Base-by-base conservation (phyloP, 2,113 vertebrate genomes). In the Pterocles orientalis region DNA sequence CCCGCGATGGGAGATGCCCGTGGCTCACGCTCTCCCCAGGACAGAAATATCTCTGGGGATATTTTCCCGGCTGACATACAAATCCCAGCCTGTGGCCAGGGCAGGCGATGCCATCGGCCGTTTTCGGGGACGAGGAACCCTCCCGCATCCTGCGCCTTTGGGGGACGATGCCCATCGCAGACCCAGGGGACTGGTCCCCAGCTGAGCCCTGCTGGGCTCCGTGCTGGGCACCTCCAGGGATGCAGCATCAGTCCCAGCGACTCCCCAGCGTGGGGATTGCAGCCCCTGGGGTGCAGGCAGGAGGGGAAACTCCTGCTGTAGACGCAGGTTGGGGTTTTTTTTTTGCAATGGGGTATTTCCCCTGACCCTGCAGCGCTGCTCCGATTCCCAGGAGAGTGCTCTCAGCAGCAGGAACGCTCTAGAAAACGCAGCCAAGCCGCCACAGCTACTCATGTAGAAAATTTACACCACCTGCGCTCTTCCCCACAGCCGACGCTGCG, bases 401-500 rank as follows among this genome's bases (percentile, higher is more conserved):
- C 47, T 8, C 50, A 10, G 6, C 14, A 1, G 23, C 68, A 23
- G 61, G n/a, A 43, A 21, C 0, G 31, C 26, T 57, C 31, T 8
- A 6, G n/a, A 28, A 57, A 57, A 16, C 0, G 24, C 2, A 17
- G 16, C 4, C 28, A 29, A 39, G 6, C 29, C 6, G 2, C 45
- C 10, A n/a, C 9, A 18, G 6, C 18, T 5, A 0, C 23, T 24
- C 5, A 1, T 26, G 60, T 12, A 26, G 41, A 1, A 7, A 56
- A 18, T 36, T 82, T 1, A 48, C 26, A 9, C 5, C 17, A 6
- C 8, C 26, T 31, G 4, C 62, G 36, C 25, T 50, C 34, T 82
- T 31, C 11, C 17, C 2, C 43, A 17, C 36, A 28, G 8, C 25
- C 51, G 20, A 2, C 11, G 0, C 3, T 0, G 0, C 0, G 36